A percentile compares a stretch with the other conserved stretches of the same genome.
phyloP scores from a whole-genome alignment of 2,113 vertebrate genomes.

The Heterotis niloticus region DNA sequence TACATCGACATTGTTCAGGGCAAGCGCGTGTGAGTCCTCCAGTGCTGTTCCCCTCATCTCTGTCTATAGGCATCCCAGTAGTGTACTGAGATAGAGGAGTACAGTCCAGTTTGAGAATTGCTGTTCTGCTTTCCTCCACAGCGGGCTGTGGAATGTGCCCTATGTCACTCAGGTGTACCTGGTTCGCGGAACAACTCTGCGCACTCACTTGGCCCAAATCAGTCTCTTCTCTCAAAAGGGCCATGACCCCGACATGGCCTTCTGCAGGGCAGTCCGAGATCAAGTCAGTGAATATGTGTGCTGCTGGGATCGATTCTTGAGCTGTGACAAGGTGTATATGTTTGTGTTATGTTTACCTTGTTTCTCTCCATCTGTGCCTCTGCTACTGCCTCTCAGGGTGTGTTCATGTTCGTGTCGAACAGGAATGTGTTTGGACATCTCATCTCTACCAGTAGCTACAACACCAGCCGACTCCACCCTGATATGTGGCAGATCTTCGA shows the following conservation, averaged over 20 bases:
- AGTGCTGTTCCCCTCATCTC: background rate
- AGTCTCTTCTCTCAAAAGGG: slow-evolving; percentile 58
- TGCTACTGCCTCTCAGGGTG: slow-evolving; percentile 47
- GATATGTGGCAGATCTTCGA: slow-evolving; percentile 77
- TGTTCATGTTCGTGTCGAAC: slow-evolving; percentile 73
- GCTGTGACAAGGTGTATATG: background rate
- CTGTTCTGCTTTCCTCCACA: slow-evolving; percentile 22
- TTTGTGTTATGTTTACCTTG: background rate
- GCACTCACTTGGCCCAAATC: slow-evolving; percentile 49
- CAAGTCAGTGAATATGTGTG: slow-evolving; percentile 48
- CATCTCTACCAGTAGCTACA: slow-evolving; percentile 60
- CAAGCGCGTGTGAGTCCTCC: slow-evolving; percentile 64
- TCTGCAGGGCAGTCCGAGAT: slow-evolving; percentile 66
- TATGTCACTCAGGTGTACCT: slow-evolving; percentile 69
- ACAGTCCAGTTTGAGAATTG: background rate
- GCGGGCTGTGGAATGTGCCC: slow-evolving; percentile 74
- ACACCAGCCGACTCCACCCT: slow-evolving; percentile 62
- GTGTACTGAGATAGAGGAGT: background rate
- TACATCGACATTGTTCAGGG: slow-evolving; percentile 74
- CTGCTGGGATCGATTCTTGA: background rate
- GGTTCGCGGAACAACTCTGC: slow-evolving; percentile 58
- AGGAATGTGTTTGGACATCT: slow-evolving; percentile 68
- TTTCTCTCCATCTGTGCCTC: background rate
- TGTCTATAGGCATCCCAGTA: background rate
- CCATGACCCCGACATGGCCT: slow-evolving; percentile 68